These are phyloP conservation scores for Cataglyphis hispanica DNA, from an alignment of 1,140 invertebrate species.

Conservation along the genomic window DNA sequence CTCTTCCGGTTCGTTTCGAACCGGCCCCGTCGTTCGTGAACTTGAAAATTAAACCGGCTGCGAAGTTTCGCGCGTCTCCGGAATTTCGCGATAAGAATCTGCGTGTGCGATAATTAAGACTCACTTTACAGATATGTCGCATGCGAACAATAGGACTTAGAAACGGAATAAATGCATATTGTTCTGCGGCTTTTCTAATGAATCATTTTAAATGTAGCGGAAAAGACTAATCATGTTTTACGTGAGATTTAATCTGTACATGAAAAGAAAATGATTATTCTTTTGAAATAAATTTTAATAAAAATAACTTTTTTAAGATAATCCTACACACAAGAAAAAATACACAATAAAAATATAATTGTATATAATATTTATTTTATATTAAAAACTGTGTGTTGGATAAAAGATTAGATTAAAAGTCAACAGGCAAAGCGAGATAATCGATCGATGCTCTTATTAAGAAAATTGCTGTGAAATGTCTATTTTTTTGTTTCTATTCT, in stretches of 20 bases:
- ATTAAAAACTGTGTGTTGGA: not conserved
- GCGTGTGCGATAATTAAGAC: conserved; percentile 36
- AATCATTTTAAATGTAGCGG: conserved; percentile 7
- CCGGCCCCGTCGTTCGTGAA: conserved; percentile 72
- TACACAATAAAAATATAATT: too few relatives aligned
- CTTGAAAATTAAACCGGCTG: conserved; percentile 72
- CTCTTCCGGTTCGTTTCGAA: conserved; percentile 63
- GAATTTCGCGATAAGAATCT: conserved; percentile 41
- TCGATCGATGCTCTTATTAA: not conserved
- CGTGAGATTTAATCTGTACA: not conserved
- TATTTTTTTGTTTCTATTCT: conserved; percentile 24
- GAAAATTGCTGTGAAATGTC: not conserved
- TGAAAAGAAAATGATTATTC: not conserved
- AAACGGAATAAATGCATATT: not conserved
- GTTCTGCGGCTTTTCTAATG: not conserved
- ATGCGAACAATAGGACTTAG: conserved; percentile 4
- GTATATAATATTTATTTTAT: too few relatives aligned
- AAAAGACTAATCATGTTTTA: conserved; percentile 28
- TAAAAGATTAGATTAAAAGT: not conserved
- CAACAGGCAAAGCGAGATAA: not conserved
- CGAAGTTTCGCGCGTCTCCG: conserved; percentile 52
- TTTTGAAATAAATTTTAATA: too few relatives aligned
- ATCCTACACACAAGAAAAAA: too few relatives aligned
- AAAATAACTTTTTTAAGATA: too few relatives aligned
- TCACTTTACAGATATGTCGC: not conserved